Evolutionary conservation across 2,888 invertebrate species (phyloP), one percentile per base, ranked within the genome.

Genomic region (Thecocarcelia acutangulata): DNA sequence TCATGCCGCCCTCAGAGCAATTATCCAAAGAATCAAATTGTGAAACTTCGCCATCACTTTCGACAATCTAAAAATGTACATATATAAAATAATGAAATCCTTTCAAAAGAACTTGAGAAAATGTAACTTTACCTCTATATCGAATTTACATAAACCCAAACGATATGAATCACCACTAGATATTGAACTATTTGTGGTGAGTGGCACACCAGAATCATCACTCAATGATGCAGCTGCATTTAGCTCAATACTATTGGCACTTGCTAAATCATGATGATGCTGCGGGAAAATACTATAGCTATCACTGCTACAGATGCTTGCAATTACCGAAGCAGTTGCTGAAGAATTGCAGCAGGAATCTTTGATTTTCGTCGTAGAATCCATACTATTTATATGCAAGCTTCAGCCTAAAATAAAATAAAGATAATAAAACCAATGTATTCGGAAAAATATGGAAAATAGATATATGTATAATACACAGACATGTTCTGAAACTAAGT

Each of bases 41-140:
- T n/a, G 95, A 96, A 82, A 96, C 92, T 90, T 96, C 96, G 87
- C 94, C 95, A 90, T 96, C 96, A 90, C 96, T 96, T 90, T 96
- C 96, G 91, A 94, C 94, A 90, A 95, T 92, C 95, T 95, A 21
- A 37, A 63, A 70, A 61, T 59, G 9, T 40, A 59, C 12, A 11
- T 24, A 11, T 24, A 61, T 15, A 24, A 9, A 70, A 46, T 15
- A 0, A 19, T 40, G 9, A 33, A 33, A 9, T 33, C 9, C 8
- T 33, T 28, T 28, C 6, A 4, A 9, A 33, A 33, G 9, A 33
- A 9, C 33, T 33, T 33, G 8, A 5, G 9, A 9, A 9, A 9
- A 33, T 6, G 1, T 33, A 33, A 8, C 12, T 19, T 21, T 64
- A 89, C 91, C 88, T 91, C 91, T 81, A 90, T 88, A 84, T 91